Conservation (phyloP, 1,140 invertebrate genomes). For the Oryzaephilus surinamensis region DNA sequence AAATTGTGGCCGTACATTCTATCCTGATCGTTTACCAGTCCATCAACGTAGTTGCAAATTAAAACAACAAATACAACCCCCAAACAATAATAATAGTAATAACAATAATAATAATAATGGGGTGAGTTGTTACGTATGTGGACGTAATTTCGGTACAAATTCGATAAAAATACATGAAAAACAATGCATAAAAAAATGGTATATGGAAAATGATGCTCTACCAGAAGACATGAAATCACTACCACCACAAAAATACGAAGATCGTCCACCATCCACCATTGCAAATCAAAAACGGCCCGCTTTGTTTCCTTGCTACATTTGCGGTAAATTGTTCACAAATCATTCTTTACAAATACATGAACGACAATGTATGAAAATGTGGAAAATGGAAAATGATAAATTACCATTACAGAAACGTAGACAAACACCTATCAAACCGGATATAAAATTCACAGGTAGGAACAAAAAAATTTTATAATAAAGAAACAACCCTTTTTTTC, state of each 20-base stretch:
- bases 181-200: slow-evolving; percentile 60
- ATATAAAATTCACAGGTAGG: slow-evolving; percentile 43
- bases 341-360: slow-evolving; percentile 64
- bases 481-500: too few relatives aligned
- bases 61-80: slow-evolving; percentile 5
- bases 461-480: too few relatives aligned
- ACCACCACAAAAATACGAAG: slow-evolving; percentile 13
- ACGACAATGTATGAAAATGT: slow-evolving; percentile 66
- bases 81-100: neutral
- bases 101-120: neutral
- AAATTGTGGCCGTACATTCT: slow-evolving; percentile 57
- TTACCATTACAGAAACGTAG: slow-evolving; percentile 47
- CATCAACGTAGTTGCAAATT: slow-evolving; percentile 52
- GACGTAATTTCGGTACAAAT: slow-evolving; percentile 62
- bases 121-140: slow-evolving; percentile 56
- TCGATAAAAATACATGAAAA: slow-evolving; percentile 70
- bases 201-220: slow-evolving; percentile 18
- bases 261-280: too few relatives aligned
- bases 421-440: slow-evolving; percentile 51
- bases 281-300: slow-evolving; percentile 20
- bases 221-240: slow-evolving; percentile 18
- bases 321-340: slow-evolving; percentile 61
- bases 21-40: slow-evolving; percentile 53
- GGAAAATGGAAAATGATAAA: slow-evolving; percentile 56
- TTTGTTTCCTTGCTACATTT: slow-evolving; percentile 57